These are phyloP conservation scores for Trichacis sp. DNA, from an alignment of 2,888 invertebrate genomes.

Conservation along the genomic window DNA sequence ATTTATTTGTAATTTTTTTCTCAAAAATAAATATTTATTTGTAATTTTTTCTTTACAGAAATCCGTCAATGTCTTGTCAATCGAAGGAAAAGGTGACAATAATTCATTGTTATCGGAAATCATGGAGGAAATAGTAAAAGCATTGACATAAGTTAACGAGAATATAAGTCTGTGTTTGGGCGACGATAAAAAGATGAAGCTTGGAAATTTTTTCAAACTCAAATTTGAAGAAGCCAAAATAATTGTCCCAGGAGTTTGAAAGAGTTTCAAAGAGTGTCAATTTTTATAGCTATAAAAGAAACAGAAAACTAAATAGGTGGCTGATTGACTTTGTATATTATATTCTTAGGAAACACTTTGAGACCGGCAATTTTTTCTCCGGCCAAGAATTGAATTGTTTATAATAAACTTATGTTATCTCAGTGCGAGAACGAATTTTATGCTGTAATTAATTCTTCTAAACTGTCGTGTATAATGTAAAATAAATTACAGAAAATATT, in stretches of 20 bases:
- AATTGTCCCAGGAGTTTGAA: neutral
- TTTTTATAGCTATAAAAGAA: neutral
- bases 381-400: neutral
- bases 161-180: slow-evolving; percentile 31
- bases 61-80: slow-evolving; percentile 53
- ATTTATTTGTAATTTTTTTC: no score
- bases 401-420: slow-evolving; percentile 1
- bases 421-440: neutral
- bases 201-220: neutral
- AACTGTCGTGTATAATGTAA: slow-evolving; percentile 1
- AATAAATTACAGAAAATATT: neutral
- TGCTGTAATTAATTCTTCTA: neutral
- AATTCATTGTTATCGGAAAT: slow-evolving; percentile 61
- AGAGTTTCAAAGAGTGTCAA: neutral
- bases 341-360: neutral
- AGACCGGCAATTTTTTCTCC: neutral
- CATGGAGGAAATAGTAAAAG: slow-evolving; percentile 59
- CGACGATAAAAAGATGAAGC: neutral
- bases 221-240: neutral
- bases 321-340: neutral
- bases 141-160: slow-evolving; percentile 46
- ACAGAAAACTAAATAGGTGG: neutral
- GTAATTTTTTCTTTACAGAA: slow-evolving; percentile 51
- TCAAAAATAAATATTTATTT: no score
- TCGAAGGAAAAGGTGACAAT: slow-evolving; percentile 68